Evolutionary conservation across 2,113 vertebrate species (phyloP).

Genomic region (Corythaeola cristata): DNA sequence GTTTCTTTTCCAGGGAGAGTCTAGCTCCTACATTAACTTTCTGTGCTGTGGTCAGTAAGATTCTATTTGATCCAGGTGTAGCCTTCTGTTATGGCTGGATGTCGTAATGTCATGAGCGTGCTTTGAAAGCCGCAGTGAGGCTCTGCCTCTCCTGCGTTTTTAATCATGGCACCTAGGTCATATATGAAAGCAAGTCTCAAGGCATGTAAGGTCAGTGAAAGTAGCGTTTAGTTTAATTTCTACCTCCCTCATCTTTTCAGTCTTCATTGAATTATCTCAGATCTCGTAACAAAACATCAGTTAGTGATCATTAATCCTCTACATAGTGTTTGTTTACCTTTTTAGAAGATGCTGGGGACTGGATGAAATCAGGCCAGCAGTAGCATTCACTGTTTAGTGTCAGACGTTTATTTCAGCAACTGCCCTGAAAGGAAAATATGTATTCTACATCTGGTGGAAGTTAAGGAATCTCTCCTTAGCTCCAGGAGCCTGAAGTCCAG

Average conservation of each 20-base stretch:
- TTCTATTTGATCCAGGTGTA: neutral
- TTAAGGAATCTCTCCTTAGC: conserved; percentile 28
- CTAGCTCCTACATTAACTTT: neutral
- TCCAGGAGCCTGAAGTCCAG: neutral
- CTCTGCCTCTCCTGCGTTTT: neutral
- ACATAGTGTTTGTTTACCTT: neutral
- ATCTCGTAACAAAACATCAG: neutral
- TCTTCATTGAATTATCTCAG: neutral
- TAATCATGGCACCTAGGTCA: neutral
- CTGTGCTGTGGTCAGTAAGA: neutral
- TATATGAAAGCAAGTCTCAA: neutral
- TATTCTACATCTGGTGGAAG: conserved; percentile 34
- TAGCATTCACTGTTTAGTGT: neutral
- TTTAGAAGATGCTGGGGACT: neutral
- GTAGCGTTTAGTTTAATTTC: conserved; percentile 2
- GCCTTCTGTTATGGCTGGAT: neutral
- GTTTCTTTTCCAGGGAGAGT: neutral
- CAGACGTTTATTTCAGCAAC: neutral
- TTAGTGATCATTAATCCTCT: neutral
- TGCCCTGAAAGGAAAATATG: neutral
- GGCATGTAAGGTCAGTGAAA: neutral
- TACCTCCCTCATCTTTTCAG: neutral
- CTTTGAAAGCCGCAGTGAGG: neutral
- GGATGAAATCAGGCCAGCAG: neutral
- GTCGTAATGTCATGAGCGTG: neutral